Evolutionary conservation across 2,113 vertebrate species (phyloP).

Genomic region (Oxyruncus cristatus): DNA sequence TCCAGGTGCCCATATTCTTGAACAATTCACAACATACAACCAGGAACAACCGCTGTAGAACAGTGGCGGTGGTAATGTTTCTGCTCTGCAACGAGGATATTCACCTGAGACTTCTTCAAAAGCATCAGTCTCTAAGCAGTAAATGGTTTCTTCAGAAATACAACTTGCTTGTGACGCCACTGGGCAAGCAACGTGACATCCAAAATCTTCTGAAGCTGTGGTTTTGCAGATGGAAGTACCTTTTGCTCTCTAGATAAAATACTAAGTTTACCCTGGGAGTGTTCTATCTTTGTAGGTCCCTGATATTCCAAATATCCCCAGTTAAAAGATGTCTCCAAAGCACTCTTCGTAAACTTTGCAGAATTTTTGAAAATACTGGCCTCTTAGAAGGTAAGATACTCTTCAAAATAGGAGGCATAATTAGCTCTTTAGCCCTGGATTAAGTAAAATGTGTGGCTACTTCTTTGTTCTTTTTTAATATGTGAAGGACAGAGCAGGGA

Average conservation of each 20-base stretch:
- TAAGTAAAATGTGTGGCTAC: neutral
- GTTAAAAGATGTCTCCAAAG: neutral
- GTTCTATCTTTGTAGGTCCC: neutral
- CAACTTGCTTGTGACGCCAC: neutral
- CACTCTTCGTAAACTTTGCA: fast-evolving
- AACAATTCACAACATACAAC: neutral
- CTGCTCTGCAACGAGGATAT: neutral
- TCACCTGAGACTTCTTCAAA: neutral
- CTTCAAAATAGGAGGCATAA: neutral
- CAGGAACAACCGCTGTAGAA: neutral
- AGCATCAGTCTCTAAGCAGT: neutral
- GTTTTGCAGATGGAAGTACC: neutral
- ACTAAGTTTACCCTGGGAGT: neutral
- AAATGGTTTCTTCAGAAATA: neutral
- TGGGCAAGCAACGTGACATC: neutral
- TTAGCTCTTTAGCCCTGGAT: neutral
- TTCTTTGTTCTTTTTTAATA: neutral
- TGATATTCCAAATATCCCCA: neutral
- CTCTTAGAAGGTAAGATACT: neutral
- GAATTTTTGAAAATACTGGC: neutral
- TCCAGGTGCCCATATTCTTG: neutral
- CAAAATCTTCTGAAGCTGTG: neutral
- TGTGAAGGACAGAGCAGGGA: neutral
- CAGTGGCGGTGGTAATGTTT: neutral
- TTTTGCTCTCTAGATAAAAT: neutral